phyloP scores from a whole-genome alignment of 2,888 invertebrate species.

The Bursaphelenchus okinawaensis region DNA sequence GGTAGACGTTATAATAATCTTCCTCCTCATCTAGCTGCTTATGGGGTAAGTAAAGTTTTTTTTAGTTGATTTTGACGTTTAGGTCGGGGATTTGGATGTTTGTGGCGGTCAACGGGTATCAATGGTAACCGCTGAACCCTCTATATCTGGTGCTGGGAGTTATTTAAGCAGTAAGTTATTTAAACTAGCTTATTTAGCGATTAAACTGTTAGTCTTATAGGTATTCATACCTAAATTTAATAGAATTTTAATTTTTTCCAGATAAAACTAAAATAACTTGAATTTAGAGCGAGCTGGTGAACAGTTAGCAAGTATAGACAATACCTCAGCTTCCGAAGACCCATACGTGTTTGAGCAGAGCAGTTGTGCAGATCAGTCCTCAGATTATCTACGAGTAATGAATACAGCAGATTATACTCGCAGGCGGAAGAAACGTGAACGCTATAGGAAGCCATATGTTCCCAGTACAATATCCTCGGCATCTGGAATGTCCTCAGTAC shows the following conservation, averaged over 20 bases:
- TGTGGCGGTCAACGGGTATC: conserved; percentile 29
- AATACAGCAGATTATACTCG: conserved; percentile 19
- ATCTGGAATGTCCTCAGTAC: conserved; percentile 41
- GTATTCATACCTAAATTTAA: too few species aligned
- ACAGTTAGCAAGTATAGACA: conserved; percentile 36
- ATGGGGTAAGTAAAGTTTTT: conserved; percentile 2
- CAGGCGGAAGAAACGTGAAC: conserved; percentile 29
- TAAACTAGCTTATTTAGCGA: too few species aligned
- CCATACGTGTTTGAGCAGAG: conserved; percentile 25
- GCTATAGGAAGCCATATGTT: conserved; percentile 43
- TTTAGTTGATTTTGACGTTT: not conserved
- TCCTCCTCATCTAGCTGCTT: not conserved
- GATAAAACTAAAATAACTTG: not conserved
- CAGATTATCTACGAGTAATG: conserved; percentile 8
- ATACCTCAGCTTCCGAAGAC: conserved; percentile 45
- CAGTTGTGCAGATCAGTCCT: conserved; percentile 8
- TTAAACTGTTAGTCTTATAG: too few species aligned
- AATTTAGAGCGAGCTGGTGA: conserved; percentile 46
- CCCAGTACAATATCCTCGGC: conserved; percentile 51
- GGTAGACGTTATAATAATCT: not conserved
- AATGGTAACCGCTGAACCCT: conserved; percentile 23
- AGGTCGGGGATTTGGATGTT: conserved; percentile 15
- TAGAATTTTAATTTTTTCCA: conserved; percentile 11
- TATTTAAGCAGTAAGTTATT: conserved; percentile 20
- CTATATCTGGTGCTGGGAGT: conserved; percentile 16